Evolutionary conservation across 2,888 invertebrate genomes (phyloP).

Genomic region (Colletes collaris): DNA sequence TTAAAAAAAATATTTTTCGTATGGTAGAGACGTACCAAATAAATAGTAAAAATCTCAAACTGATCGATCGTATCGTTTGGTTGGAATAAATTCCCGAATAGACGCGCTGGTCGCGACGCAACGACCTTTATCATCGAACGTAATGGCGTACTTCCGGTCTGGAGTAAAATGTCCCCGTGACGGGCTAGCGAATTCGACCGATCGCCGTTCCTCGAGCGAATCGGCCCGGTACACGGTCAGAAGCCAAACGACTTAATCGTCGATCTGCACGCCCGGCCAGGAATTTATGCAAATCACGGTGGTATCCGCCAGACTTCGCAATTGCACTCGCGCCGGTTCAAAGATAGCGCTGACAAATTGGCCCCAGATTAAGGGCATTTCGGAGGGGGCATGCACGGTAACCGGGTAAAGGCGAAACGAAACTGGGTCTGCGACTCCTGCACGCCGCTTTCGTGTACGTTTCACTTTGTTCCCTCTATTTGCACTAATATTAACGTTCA

Average conservation of each 20-base stretch:
- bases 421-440: constrained; percentile 71
- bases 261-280: constrained; percentile 48
- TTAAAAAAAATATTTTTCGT: too few species aligned
- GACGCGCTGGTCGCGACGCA: background rate
- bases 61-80: too few species aligned
- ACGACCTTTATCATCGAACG: background rate
- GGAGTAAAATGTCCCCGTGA: constrained; percentile 13
- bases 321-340: constrained; percentile 53
- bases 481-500: constrained; percentile 11
- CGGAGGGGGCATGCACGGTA: constrained; percentile 64
- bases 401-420: constrained; percentile 57
- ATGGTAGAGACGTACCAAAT: too few species aligned
- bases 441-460: constrained; percentile 38
- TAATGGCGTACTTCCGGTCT: constrained; percentile 17
- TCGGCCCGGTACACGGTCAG: constrained; percentile 23
- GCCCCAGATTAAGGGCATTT: constrained; percentile 70
- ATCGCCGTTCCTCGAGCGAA: constrained; percentile 52
- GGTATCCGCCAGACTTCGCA: constrained; percentile 51
- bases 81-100: too few species aligned
- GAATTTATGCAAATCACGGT: constrained; percentile 61
- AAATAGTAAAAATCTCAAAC: too few species aligned
- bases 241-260: constrained; percentile 62
- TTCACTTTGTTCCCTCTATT: constrained; percentile 14
- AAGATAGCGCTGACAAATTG: constrained; percentile 73
- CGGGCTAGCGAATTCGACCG: constrained; percentile 24